These are phyloP conservation scores for Serilophus lunatus DNA, from an alignment of 2,113 vertebrate genomes.

Conservation along the genomic window DNA sequence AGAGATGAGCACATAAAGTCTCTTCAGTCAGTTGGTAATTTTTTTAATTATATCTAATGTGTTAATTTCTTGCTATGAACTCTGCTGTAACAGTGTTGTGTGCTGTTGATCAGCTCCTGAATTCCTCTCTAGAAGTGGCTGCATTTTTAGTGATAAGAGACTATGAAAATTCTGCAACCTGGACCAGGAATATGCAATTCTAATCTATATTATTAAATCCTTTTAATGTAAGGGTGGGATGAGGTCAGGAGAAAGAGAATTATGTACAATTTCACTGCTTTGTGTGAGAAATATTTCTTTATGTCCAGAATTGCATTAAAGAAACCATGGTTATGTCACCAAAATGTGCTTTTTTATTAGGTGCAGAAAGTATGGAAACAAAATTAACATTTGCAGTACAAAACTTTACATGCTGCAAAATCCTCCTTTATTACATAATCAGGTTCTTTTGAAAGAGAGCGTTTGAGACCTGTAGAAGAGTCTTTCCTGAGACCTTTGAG, in stretches of 20 bases:
- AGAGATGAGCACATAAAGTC: not conserved
- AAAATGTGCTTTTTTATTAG: not conserved
- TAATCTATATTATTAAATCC: not conserved
- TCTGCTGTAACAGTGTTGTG: not conserved
- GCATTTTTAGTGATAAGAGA: not conserved
- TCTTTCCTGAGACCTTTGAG: not conserved
- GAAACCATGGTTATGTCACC: not conserved
- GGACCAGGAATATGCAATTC: not conserved
- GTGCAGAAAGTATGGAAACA: not conserved
- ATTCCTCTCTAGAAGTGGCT: not conserved
- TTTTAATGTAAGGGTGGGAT: not conserved
- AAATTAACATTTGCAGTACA: not conserved
- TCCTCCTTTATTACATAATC: not conserved
- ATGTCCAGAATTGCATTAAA: not conserved
- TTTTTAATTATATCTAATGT: not conserved
- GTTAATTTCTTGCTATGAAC: slow-evolving; percentile 13
- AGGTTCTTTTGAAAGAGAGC: not conserved
- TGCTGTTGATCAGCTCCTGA: not conserved
- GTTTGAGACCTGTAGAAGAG: not conserved
- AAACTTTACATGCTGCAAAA: not conserved
- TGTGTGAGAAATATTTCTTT: not conserved
- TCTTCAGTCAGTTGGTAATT: not conserved
- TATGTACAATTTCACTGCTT: not conserved
- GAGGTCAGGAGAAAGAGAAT: not conserved
- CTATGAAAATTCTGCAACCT: not conserved